Base-by-base conservation (phyloP, 2,113 vertebrate species). In the Thamnaconus septentrionalis region DNA sequence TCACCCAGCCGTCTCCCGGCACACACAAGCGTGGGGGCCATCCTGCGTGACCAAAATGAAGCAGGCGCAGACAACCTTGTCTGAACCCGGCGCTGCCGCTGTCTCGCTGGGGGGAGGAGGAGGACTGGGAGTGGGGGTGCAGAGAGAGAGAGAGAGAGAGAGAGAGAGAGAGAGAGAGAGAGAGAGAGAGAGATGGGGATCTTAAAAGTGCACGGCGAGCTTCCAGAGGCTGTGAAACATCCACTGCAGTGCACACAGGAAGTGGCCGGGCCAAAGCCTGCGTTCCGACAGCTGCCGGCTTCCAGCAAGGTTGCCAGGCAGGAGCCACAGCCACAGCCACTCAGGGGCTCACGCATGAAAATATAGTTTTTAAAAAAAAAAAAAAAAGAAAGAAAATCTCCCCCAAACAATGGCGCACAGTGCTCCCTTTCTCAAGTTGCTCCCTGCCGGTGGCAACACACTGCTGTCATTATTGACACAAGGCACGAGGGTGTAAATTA, bases 181-280 rank as follows among this genome's bases (percentile, higher is more conserved):
- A 31, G 18, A 31, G 62, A 75, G 69, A 69, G 61, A 43, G 69
- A 79, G 62, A 82, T 65, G 18, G 18, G 18, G 18, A 31, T 31
- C 18, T 31, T 63, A 39, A 62, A 53, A 74, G 71, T 56, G 56
- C 18, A 31, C 18, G 65, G 55, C 54, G 59, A 48, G 84, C 69
- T 86, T 90, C 84, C 83, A 85, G 81, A 75, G 69, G 68, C 77
- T 82, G 81, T 75, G 86, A 89, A 83, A 86, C 70, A 41, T 45
- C 73, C 62, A 69, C 75, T 69, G 64, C 67, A 68, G 71, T 56
- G 72, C 69, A 88, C 79, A 88, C 82, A 88, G 84, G 81, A 77
- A 66, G 79, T 64, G 79, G 71, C 87, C 76, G 71, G 81, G 48
- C 78, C 80, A 65, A 85, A 85, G 75, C 71, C 42, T 59, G 66